These are phyloP conservation scores for Cerastoderma edule DNA, from an alignment of 2,888 invertebrate species.

Conservation along the genomic window DNA sequence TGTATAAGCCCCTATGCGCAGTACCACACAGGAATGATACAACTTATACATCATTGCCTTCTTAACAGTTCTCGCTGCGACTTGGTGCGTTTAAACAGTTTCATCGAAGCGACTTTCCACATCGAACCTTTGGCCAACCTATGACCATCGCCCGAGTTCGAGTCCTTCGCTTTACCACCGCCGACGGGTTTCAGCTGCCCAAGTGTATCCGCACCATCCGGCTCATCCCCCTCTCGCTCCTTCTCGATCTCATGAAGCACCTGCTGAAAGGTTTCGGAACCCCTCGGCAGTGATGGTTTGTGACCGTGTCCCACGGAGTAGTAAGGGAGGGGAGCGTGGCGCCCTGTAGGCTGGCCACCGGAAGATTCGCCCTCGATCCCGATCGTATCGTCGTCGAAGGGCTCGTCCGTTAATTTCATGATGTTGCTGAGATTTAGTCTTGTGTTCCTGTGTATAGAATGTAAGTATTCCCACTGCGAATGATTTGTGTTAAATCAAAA, in stretches of 20 bases:
- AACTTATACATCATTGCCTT: not conserved
- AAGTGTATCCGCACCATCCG: not conserved
- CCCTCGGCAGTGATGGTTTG: slow-evolving; percentile 1
- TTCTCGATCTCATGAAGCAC: slow-evolving; percentile 6
- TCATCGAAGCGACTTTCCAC: slow-evolving; percentile 20
- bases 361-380: slow-evolving; percentile 9
- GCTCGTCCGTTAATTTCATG: slow-evolving; percentile 5
- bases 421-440: not conserved
- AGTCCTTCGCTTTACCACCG: slow-evolving; percentile 6
- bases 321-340: no score
- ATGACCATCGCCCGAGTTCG: not conserved
- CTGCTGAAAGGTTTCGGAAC: slow-evolving; percentile 21
- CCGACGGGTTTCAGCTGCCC: slow-evolving; percentile 5
- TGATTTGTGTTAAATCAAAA: no score
- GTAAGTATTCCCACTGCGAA: no score
- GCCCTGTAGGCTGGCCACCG: no score
- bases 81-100: slow-evolving; percentile 16
- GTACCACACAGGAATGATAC: no score
- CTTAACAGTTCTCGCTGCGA: slow-evolving; percentile 11
- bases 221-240: not conserved
- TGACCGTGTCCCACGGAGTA: slow-evolving; percentile 5
- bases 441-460: no score
- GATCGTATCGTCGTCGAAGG: not conserved
- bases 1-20: no score
- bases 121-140: slow-evolving; percentile 10